Percentiles rank a stretch among this genome's conserved stretches.
Evolutionary conservation across 1,140 invertebrate genomes (phyloP).

Genomic region (Apis florea): DNA sequence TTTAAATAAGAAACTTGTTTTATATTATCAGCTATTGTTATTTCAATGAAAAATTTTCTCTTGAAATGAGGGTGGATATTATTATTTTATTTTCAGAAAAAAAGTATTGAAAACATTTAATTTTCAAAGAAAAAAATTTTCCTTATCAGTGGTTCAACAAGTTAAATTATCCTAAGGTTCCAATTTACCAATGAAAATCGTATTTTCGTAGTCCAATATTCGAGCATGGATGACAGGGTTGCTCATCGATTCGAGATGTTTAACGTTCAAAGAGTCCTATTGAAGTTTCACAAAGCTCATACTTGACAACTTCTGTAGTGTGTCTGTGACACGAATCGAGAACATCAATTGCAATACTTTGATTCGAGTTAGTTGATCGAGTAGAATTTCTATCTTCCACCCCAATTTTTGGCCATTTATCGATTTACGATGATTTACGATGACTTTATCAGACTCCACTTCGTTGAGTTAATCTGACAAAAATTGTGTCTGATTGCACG

Average conservation of each 20-base stretch:
- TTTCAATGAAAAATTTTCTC: too few species aligned
- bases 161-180: too few species aligned
- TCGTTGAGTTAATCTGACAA: background rate
- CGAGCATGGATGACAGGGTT: background rate
- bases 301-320: background rate
- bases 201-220: background rate
- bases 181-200: too few species aligned
- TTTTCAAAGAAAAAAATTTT: too few species aligned
- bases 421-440: conserved; percentile 26
- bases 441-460: background rate
- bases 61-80: too few species aligned
- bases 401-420: background rate
- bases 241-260: background rate
- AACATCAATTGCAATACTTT: conserved; percentile 1
- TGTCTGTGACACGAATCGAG: conserved; percentile 11
- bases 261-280: background rate
- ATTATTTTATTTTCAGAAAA: too few species aligned
- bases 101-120: too few species aligned
- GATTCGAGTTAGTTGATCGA: conserved; percentile 10
- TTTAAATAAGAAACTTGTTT: too few species aligned
- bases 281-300: background rate
- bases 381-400: background rate
- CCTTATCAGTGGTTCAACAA: too few species aligned
- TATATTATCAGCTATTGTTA: too few species aligned
- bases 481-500: background rate